Evolutionary conservation across 2,888 invertebrate genomes (phyloP).

Genomic region (Galerucella pusilla): DNA sequence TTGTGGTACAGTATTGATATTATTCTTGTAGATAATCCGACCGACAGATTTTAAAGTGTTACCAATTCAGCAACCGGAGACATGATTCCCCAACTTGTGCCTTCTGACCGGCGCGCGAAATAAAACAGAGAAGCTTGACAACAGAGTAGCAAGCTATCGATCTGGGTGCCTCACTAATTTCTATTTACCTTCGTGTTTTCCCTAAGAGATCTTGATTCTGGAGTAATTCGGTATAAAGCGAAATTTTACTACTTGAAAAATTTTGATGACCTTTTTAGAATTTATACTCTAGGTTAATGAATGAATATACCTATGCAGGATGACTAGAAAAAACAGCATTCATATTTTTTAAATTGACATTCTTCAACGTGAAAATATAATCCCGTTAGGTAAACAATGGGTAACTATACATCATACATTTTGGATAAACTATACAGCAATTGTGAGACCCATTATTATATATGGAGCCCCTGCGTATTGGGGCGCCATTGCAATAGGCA

Average conservation of each 20-base stretch:
- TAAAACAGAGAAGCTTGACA: conserved; percentile 6
- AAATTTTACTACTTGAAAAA: background rate
- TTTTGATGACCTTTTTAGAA: background rate
- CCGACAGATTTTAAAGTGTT: conserved; percentile 4
- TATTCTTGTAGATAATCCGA: background rate
- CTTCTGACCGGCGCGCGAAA: conserved; percentile 11
- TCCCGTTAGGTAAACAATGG: too few relatives aligned
- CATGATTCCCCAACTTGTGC: conserved; percentile 8
- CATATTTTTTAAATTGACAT: too few relatives aligned
- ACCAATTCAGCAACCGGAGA: background rate
- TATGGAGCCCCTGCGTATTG: too few relatives aligned
- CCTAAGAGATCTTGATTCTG: background rate
- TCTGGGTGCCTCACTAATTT: conserved; percentile 6
- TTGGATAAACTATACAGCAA: too few relatives aligned
- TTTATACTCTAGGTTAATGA: too few relatives aligned
- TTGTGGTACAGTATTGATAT: background rate
- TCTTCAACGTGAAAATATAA: too few relatives aligned
- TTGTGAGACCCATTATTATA: too few relatives aligned
- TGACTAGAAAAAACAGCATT: too few relatives aligned
- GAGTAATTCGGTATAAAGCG: background rate
- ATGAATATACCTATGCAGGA: too few relatives aligned
- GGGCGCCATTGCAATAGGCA: too few relatives aligned
- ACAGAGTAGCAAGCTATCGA: conserved; percentile 3
- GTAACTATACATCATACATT: too few relatives aligned
- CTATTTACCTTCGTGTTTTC: background rate